A percentile compares a stretch with the other conserved stretches of the same genome.
These are phyloP conservation scores for Drosophila pseudotalamancana DNA, from an alignment of 2,888 invertebrate species.

Conservation along the genomic window DNA sequence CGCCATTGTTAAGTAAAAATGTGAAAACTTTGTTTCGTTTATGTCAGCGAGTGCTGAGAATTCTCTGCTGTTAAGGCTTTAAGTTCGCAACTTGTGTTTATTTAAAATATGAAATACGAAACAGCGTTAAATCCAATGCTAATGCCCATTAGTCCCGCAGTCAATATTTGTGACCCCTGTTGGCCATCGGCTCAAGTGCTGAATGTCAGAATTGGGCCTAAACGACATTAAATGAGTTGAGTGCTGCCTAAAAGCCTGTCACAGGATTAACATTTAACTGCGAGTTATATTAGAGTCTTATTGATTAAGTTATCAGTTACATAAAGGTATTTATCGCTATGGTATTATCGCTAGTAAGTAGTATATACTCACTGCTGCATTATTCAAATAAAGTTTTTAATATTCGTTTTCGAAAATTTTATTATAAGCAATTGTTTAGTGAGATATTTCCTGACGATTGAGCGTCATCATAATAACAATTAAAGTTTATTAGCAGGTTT, in stretches of 20 bases:
- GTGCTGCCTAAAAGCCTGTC: slow-evolving; percentile 23
- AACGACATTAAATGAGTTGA: slow-evolving; percentile 18
- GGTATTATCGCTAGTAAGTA: too few relatives aligned
- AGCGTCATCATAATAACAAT: too few relatives aligned
- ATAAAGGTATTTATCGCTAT: too few relatives aligned
- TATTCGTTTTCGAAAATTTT: too few relatives aligned
- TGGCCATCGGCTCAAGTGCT: slow-evolving; percentile 37
- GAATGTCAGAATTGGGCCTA: slow-evolving; percentile 16
- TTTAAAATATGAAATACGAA: slow-evolving; percentile 50
- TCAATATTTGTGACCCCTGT: slow-evolving; percentile 45
- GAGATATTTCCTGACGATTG: too few relatives aligned
- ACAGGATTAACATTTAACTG: slow-evolving; percentile 11
- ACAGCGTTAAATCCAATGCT: slow-evolving; percentile 16
- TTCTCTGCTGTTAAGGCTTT: slow-evolving; percentile 39
- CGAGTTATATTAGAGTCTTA: too few relatives aligned
- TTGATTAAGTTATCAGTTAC: too few relatives aligned
- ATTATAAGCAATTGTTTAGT: neutral
- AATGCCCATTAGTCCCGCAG: slow-evolving; percentile 35
- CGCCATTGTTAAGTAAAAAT: slow-evolving; percentile 73
- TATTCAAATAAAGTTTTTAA: too few relatives aligned
- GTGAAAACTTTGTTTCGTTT: slow-evolving; percentile 72
- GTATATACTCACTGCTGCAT: too few relatives aligned
- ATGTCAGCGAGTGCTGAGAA: slow-evolving; percentile 17
- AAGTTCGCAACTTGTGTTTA: slow-evolving; percentile 53
- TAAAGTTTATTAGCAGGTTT: too few relatives aligned